Evolutionary conservation across 2,888 invertebrate species (phyloP).

Genomic region (Carterocephalus palaemon): DNA sequence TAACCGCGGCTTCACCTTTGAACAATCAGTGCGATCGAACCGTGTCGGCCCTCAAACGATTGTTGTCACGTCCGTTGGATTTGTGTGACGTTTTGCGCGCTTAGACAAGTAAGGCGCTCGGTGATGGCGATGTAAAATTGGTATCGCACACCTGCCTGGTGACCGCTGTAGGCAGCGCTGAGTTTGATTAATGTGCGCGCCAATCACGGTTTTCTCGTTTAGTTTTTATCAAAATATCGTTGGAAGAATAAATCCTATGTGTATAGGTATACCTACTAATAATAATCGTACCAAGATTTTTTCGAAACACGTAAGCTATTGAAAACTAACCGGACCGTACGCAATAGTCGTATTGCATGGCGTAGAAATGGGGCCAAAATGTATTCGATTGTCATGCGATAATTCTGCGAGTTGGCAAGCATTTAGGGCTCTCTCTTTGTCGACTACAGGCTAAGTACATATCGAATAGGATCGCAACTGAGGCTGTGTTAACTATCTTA

Average conservation of each 20-base stretch:
- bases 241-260: too few relatives aligned
- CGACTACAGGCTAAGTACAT: constrained; percentile 39
- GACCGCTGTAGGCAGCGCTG: constrained; percentile 54
- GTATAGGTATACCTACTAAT: too few relatives aligned
- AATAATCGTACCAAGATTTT: too few relatives aligned
- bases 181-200: constrained; percentile 48
- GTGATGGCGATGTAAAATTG: constrained; percentile 41
- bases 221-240: constrained; percentile 7
- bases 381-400: constrained; percentile 40
- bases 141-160: constrained; percentile 63
- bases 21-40: constrained; percentile 23
- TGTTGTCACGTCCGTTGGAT: constrained; percentile 34
- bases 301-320: constrained; percentile 2
- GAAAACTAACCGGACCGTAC: background rate
- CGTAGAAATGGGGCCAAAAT: constrained; percentile 27
- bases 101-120: constrained; percentile 50
- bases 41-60: constrained; percentile 45
- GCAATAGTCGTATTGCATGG: background rate
- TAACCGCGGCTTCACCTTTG: constrained; percentile 35
- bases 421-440: constrained; percentile 51
- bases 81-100: constrained; percentile 42
- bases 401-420: constrained; percentile 52
- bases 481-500: constrained; percentile 54
- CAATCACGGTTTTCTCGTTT: constrained; percentile 49
- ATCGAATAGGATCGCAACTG: constrained; percentile 44